Evolutionary conservation across 2,888 invertebrate genomes (phyloP), one percentile per base, ranked within the genome.

Genomic region (Drosophila pseudotalamancana): DNA sequence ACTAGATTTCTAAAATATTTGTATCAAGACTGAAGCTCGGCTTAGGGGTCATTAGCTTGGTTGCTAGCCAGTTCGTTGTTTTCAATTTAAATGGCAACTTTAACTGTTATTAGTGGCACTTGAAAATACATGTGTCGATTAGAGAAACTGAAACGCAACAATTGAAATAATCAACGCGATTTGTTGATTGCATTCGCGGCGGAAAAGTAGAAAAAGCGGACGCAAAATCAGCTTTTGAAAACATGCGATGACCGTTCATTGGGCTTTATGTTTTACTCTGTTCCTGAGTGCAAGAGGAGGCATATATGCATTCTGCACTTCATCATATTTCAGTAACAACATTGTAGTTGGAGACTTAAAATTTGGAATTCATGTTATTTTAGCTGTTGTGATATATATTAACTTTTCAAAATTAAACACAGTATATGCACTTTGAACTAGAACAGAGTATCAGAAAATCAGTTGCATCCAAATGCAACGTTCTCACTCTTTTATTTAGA

Each of bases 101-200:
- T 66, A 66, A 49, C 37, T 49, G 66, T 49, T 35, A 60, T 59
- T 54, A 57, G 51, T 25, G 61, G 19, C 80, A 64, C 57, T 80
- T 77, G 32, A 57, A 55, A 57, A 21, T 21, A 6, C 54, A 51
- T 43, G 51, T 43, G 62, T 31, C 45, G 45, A 46, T 57, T 66
- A 71, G 67, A 70, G 82, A 65, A 74, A 75, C 56, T 32, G 43
- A 71, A 72, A 76, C 43, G 66, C 69, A 63, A 55, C 72, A 85
- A 86, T 83, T 86, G 80, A 80, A 77, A 83, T 86, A 82, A 85
- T 81, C 80, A 83, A 71, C 77, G 74, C 64, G 42, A 79, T 83
- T 86, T 79, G 71, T 43, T 77, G 80, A 76, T 82, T 85, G 69
- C 54, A 32, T 23, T 25, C 50, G 49, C 57, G 54, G 50, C 63